Conservation (phyloP, 1,140 invertebrate genomes). For the Drosophila miranda region DNA sequence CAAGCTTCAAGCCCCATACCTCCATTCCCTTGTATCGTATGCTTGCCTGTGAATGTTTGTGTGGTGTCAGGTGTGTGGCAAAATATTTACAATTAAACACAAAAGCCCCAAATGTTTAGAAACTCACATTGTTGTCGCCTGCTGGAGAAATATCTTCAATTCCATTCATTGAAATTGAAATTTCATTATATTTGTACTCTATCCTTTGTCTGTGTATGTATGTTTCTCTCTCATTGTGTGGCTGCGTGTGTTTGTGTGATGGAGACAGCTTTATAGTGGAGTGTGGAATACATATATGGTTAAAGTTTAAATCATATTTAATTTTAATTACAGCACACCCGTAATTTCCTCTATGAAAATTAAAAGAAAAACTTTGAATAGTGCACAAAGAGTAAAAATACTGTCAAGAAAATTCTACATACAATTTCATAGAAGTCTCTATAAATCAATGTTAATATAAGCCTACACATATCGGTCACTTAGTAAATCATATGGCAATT, state of each 20-base stretch:
- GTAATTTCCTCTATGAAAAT: no score
- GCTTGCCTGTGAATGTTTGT: slow-evolving; percentile 6
- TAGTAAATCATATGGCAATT: no score
- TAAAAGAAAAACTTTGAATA: no score
- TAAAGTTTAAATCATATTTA: slow-evolving; percentile 57
- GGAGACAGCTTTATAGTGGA: slow-evolving; percentile 26
- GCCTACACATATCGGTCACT: no score
- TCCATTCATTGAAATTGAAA: slow-evolving; percentile 31
- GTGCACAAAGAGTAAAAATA: no score
- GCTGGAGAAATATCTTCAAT: slow-evolving; percentile 20
- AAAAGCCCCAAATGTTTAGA: slow-evolving; percentile 56
- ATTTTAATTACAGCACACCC: slow-evolving; percentile 61
- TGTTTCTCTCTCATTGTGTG: not conserved
- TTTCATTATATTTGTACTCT: slow-evolving; percentile 31
- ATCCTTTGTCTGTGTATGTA: not conserved
- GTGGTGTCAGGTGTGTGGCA: slow-evolving; percentile 67
- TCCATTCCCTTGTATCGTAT: slow-evolving; percentile 2
- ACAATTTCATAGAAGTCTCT: no score
- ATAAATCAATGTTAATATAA: no score
- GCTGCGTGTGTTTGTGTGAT: slow-evolving; percentile 6
- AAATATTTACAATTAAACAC: slow-evolving; percentile 79
- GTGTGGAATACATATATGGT: slow-evolving; percentile 12
- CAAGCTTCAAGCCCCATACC: not conserved
- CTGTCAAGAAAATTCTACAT: no score
- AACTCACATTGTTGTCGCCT: slow-evolving; percentile 35